Base-by-base conservation (phyloP, 2,888 invertebrate species). In the Latrodectus elegans region DNA sequence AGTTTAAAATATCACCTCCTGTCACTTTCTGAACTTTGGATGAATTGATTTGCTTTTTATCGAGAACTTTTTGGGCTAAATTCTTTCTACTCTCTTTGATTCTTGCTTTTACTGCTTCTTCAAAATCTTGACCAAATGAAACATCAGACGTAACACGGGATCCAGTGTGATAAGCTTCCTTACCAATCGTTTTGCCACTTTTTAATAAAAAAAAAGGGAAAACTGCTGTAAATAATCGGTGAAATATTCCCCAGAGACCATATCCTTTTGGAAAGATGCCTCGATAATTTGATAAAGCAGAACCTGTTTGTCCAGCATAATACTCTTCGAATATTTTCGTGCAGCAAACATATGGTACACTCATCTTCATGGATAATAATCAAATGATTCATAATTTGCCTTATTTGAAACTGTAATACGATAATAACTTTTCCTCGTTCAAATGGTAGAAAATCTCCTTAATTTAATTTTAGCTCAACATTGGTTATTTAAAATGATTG, bases 401-500 rank as follows among this genome's bases (percentile, higher is more conserved):
- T 22, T 22, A 22, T 22, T 22, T 22, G 22, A 22, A 84, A 77
- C 38, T 84, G 70, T 0, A 84, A n/a, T 11, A 55, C 60, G 10
- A 64, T 22, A n/a, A 70, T 53, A 8, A 70, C 60, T 71, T 70
- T 76, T 15, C 77, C 72, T 51, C 71, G 17, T 72, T 78, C 67
- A 49, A 88, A 83, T 49, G 64, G 55, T 53, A 83, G 53, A 26
- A 65, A 52, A 14, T 68, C 26, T 9, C 74, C 74, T 26, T 64
- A 60, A 51, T 79, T 64, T 11, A 68, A 55, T 26, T 26, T 73
- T 14, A 88, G 67, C 17, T 68, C 60, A 11, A 79, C 75, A 71
- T 79, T 83, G 9, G 64, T 79, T 0, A 71, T 70, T 15, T 87
- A 60, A 68, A 86, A 80, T 14, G 52, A 9, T 51, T 22, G 22